Evolutionary conservation across 2,888 invertebrate species (phyloP).

Genomic region (Hydroisotoma schaefferi): DNA sequence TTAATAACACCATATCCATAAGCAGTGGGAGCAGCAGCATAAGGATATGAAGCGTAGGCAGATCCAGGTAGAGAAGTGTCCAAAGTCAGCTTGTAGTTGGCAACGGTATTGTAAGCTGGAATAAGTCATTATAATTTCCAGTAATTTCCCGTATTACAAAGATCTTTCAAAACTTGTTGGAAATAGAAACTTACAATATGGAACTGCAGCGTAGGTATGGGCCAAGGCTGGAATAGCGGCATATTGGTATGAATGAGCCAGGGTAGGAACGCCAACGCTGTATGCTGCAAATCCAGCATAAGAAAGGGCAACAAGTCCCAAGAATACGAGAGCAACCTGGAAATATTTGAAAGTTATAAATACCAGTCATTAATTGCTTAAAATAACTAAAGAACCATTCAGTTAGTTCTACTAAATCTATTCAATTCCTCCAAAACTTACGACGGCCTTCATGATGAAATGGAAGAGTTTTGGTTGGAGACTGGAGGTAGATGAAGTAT

Average conservation of each 20-base stretch:
- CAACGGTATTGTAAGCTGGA: conserved; percentile 30
- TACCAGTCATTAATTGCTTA: no score
- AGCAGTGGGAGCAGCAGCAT: conserved; percentile 41
- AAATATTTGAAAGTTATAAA: not conserved
- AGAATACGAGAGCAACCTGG: conserved; percentile 35
- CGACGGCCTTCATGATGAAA: conserved; percentile 35
- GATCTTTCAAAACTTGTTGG: no score
- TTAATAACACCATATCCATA: conserved; percentile 42
- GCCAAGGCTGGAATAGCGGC: conserved; percentile 16
- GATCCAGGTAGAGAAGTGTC: conserved; percentile 44
- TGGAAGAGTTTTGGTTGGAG: no score
- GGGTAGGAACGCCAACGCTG: conserved; percentile 16
- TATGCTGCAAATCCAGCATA: conserved; percentile 29
- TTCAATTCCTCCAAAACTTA: conserved; percentile 19
- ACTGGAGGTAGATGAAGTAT: no score
- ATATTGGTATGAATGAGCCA: conserved; percentile 1
- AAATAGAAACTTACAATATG: not conserved
- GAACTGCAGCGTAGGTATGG: conserved; percentile 11
- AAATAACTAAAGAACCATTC: not conserved
- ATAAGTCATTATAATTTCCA: no score
- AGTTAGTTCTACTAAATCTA: not conserved
- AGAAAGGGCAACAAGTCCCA: conserved; percentile 36
- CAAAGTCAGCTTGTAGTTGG: conserved; percentile 38
- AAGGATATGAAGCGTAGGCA: conserved; percentile 41
- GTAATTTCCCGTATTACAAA: no score